Evolutionary conservation across 2,888 invertebrate genomes (phyloP).

Genomic region (Stenchaetothrips biformis): DNA sequence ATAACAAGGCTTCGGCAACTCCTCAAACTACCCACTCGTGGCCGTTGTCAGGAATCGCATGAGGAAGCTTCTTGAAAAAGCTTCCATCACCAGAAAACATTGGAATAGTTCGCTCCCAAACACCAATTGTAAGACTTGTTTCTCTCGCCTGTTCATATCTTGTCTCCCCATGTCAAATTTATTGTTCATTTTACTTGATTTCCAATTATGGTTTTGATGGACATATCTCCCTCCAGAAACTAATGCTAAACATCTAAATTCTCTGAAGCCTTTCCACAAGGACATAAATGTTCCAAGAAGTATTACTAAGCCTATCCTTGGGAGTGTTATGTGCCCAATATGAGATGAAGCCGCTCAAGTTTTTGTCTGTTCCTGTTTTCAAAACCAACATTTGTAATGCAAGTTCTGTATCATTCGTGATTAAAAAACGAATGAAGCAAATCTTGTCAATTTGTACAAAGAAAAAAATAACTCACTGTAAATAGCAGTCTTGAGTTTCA

Average conservation of each 20-base stretch:
- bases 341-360: too few relatives aligned
- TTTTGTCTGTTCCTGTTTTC: background rate
- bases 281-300: too few relatives aligned
- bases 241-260: too few relatives aligned
- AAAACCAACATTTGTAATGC: background rate
- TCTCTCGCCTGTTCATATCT: constrained; percentile 8
- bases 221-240: constrained; percentile 13
- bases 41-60: background rate
- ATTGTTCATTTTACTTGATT: background rate
- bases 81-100: background rate
- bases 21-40: background rate
- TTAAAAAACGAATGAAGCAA: background rate
- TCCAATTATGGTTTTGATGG: background rate
- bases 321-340: too few relatives aligned
- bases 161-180: constrained; percentile 1
- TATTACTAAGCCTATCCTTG: too few relatives aligned
- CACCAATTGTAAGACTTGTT: constrained; percentile 6
- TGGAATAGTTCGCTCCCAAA: constrained; percentile 4
- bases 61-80: background rate
- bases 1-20: background rate
- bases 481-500: background rate
- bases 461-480: background rate
- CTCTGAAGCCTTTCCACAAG: too few relatives aligned
- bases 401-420: constrained; percentile 7
- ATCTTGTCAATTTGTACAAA: constrained; percentile 17